phyloP scores from a whole-genome alignment of 2,113 vertebrate species.

The Polypterus senegalus region DNA sequence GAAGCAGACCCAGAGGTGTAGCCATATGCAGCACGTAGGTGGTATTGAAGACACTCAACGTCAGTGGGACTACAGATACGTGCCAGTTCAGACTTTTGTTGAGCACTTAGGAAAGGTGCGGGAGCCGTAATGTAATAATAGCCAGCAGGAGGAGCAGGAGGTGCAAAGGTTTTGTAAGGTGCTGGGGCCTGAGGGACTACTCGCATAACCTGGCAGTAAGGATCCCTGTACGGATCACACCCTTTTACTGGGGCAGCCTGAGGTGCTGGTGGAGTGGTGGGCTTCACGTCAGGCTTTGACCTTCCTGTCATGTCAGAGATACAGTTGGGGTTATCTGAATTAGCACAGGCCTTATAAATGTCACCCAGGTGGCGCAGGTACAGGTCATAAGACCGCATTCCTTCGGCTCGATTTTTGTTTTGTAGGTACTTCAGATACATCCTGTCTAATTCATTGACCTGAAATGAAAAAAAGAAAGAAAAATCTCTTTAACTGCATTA shows the following conservation, averaged over 20 bases:
- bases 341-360: slow-evolving; percentile 53
- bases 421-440: slow-evolving; percentile 57
- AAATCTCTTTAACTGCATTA: background rate
- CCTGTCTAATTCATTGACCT: slow-evolving; percentile 56
- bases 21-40: slow-evolving; percentile 49
- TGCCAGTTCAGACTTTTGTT: slow-evolving; percentile 52
- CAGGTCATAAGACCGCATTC: slow-evolving; percentile 47
- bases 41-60: slow-evolving; percentile 58
- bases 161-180: slow-evolving; percentile 16
- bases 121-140: slow-evolving; percentile 33
- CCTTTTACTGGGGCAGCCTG: slow-evolving; percentile 43
- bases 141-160: slow-evolving; percentile 20
- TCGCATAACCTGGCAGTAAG: slow-evolving; percentile 43
- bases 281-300: slow-evolving; percentile 16
- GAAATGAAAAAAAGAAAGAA: background rate
- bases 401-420: slow-evolving; percentile 58
- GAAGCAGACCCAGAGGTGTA: slow-evolving; percentile 15
- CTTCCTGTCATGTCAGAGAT: slow-evolving; percentile 38
- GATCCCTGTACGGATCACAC: slow-evolving; percentile 53
- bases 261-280: slow-evolving; percentile 32
- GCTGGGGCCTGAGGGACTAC: slow-evolving; percentile 39
- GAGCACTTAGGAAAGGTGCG: slow-evolving; percentile 45
- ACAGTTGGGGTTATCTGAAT: slow-evolving; percentile 47
- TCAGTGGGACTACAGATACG: slow-evolving; percentile 50
- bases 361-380: slow-evolving; percentile 51